Evolutionary conservation across 2,113 vertebrate species (phyloP), one percentile per base, ranked within the genome.

Genomic region (Thunnus thynnus): DNA sequence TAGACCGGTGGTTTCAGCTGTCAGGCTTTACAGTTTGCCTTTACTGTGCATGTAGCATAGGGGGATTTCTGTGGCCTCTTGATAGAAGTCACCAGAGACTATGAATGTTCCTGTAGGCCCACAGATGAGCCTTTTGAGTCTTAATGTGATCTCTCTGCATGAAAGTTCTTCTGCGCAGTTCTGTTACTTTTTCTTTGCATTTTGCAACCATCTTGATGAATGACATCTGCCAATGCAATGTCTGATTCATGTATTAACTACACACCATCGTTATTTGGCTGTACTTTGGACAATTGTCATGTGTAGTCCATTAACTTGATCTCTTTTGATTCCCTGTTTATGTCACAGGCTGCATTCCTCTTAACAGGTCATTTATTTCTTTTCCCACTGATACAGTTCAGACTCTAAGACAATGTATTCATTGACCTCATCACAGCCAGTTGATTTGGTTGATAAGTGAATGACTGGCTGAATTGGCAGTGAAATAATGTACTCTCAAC

Each of bases 1-100:
- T 78, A 50, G 62, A 65, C 73, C 80, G 22, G 46, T 70, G 64
- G 61, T 58, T 76, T 66, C 48, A 32, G 22, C 8, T 9, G 12
- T 20, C 47, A 62, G 18, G 32, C 56, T 20, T 72, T 10, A 3
- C 75, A 52, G 55, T 74, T 22, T 48, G 46, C 25, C 3, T 41
- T 81, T n/a, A 63, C 30, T 41, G 4, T 69, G 27, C 25, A 10
- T 30, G 32, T 36, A 25, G 13, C 3, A n/a, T 57, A 2, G 41
- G 20, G 14, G 25, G n/a, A 61, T 68, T 56, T 76, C 68, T 70
- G 20, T 73, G 57, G 68, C 18, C 18, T 61, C 27, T 51, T 14
- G 9, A 57, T 47, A 32, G 36, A n/a, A 62, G 16, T 8, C n/a
- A 56, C 66, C n/a, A n/a, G 12, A 57, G 50, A 51, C 47, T 63